phyloP scores from a whole-genome alignment of 1,140 invertebrate genomes.

The Sycophila sp. region DNA sequence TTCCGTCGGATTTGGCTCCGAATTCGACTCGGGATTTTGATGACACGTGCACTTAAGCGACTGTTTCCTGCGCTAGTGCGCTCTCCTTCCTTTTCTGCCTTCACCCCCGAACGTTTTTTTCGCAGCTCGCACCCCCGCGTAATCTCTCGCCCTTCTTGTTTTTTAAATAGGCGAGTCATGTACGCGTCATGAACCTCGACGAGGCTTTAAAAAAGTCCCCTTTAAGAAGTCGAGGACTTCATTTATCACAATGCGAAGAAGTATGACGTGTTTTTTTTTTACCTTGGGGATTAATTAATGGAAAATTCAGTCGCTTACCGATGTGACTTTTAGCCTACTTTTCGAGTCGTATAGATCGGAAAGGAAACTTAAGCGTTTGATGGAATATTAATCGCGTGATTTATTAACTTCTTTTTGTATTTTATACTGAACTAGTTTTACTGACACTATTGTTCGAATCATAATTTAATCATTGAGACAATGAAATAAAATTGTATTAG shows the following conservation, averaged over 20 bases:
- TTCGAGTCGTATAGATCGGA: no score
- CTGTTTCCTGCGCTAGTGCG: slow-evolving; percentile 14
- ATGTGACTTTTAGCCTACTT: no score
- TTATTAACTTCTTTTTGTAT: no score
- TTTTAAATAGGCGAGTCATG: slow-evolving; percentile 15
- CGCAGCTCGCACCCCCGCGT: not conserved
- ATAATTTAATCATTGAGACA: no score
- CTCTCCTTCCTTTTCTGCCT: slow-evolving; percentile 9
- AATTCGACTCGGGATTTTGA: slow-evolving; percentile 29
- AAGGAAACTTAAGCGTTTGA: no score
- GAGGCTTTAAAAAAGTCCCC: not conserved
- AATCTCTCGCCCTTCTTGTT: slow-evolving; percentile 19
- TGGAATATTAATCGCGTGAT: no score
- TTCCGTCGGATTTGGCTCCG: slow-evolving; percentile 18
- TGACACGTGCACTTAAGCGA: slow-evolving; percentile 34
- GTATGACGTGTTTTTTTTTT: not conserved
- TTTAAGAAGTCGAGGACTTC: not conserved
- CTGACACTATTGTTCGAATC: no score
- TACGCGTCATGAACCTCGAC: slow-evolving; percentile 6
- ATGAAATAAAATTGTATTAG: no score
- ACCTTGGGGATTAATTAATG: not conserved
- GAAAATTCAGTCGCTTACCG: no score
- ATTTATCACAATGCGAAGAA: not conserved
- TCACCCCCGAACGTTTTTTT: slow-evolving; percentile 19
- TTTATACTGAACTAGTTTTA: no score